These are phyloP conservation scores for Mythimna lalbum DNA, from an alignment of 2,888 invertebrate species.

Conservation along the genomic window DNA sequence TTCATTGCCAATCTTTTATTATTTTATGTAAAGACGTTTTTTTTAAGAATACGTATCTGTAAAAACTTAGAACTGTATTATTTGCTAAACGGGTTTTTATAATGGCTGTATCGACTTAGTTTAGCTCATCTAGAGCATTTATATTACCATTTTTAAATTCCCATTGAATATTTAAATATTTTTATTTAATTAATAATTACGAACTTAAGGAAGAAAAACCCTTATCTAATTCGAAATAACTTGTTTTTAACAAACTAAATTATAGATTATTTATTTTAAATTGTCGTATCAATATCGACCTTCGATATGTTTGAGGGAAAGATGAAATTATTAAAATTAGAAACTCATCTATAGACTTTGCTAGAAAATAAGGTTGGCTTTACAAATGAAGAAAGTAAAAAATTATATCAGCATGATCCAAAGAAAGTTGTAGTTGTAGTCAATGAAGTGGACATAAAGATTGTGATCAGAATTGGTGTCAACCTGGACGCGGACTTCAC, in stretches of 20 bases:
- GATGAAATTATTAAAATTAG: no score
- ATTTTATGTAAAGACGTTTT: background rate
- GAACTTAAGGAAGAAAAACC: no score
- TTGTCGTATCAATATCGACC: no score
- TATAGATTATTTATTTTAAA: no score
- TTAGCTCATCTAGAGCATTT: background rate
- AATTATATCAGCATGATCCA: constrained; percentile 22
- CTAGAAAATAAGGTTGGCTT: background rate
- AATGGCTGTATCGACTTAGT: background rate
- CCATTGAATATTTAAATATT: no score
- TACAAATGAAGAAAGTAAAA: constrained; percentile 19
- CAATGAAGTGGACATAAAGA: constrained; percentile 53
- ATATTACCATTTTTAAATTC: background rate
- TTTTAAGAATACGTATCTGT: background rate
- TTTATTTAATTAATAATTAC: no score
- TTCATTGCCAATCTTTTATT: background rate
- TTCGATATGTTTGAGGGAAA: background rate
- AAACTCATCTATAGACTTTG: background rate
- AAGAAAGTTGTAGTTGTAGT: constrained; percentile 41
- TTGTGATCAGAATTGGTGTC: constrained; percentile 68
- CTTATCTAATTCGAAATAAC: no score
- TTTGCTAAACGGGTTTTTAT: background rate
- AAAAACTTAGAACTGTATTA: background rate
- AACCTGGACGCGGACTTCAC: constrained; percentile 66
- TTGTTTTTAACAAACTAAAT: no score